Evolutionary conservation across 2,797 vertebrate species (phyloP).

Genomic region (Danio choprae): DNA sequence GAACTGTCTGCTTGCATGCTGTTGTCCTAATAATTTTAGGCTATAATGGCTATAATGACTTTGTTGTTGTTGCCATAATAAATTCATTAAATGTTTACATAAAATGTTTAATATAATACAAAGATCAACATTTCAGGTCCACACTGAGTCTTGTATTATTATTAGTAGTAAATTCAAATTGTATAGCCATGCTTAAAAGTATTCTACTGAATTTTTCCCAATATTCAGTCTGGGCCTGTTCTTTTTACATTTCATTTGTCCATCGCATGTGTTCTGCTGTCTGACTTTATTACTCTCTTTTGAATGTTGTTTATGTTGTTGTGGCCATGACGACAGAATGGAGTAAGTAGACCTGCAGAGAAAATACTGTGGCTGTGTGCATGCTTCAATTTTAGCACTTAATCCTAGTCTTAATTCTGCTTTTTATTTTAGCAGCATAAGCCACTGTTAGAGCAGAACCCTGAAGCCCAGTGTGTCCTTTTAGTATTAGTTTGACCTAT

Average conservation of each 20-base stretch:
- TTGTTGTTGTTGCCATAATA: background rate
- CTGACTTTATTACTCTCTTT: constrained; percentile 73
- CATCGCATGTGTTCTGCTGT: constrained; percentile 48
- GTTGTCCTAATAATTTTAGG: background rate
- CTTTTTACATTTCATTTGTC: constrained; percentile 47
- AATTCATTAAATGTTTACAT: background rate
- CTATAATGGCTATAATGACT: background rate
- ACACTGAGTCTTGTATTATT: background rate
- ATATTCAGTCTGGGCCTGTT: background rate
- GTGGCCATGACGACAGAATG: constrained; percentile 84
- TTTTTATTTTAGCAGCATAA: constrained; percentile 48
- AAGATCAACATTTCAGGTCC: background rate
- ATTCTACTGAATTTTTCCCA: background rate
- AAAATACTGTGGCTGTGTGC: constrained; percentile 84
- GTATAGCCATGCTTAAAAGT: background rate
- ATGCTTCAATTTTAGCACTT: constrained; percentile 77
- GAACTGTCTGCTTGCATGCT: background rate
- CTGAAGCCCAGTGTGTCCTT: constrained; percentile 51
- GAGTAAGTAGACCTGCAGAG: constrained; percentile 88
- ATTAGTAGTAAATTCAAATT: no score
- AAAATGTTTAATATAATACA: background rate
- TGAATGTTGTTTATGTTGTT: constrained; percentile 65
- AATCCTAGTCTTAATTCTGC: constrained; percentile 70
- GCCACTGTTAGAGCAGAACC: constrained; percentile 59
- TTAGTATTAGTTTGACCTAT: constrained; percentile 5